A percentile compares a stretch with the other conserved stretches of the same genome.
These are phyloP conservation scores for Protodeltote pygarga DNA, from an alignment of 2,888 invertebrate species.

Conservation along the genomic window DNA sequence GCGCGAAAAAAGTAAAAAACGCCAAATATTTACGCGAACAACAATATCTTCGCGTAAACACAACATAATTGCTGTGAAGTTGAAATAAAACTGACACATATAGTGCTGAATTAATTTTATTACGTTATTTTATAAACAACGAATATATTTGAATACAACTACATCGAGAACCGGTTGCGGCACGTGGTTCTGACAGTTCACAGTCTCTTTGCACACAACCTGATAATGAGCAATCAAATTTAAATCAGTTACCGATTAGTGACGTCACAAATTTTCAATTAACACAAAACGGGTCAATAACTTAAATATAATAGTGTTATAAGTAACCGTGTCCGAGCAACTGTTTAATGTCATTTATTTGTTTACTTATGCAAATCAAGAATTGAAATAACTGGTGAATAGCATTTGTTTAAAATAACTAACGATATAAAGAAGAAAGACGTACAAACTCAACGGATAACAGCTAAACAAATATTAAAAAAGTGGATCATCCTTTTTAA, in stretches of 20 bases:
- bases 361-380: conserved; percentile 15
- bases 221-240: conserved; percentile 23
- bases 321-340: conserved; percentile 3
- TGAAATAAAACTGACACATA: conserved; percentile 62
- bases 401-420: conserved; percentile 10
- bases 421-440: conserved; percentile 4
- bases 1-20: conserved; percentile 36
- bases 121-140: conserved; percentile 49
- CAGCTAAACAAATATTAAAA: conserved; percentile 20
- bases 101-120: conserved; percentile 53
- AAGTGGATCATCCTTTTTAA: conserved; percentile 3
- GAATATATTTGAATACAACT: conserved; percentile 62
- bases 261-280: conserved; percentile 4
- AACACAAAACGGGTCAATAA: conserved; percentile 6
- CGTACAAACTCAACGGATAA: background rate
- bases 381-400: background rate
- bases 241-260: conserved; percentile 15
- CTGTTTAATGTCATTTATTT: conserved; percentile 1
- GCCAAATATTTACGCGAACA: conserved; percentile 42
- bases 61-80: conserved; percentile 65
- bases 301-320: conserved; percentile 1
- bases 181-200: conserved; percentile 47
- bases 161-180: conserved; percentile 38
- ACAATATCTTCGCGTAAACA: conserved; percentile 46
- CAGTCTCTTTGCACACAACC: conserved; percentile 4